phyloP scores from a whole-genome alignment of 1,140 invertebrate genomes.

The Drusus annulatus region DNA sequence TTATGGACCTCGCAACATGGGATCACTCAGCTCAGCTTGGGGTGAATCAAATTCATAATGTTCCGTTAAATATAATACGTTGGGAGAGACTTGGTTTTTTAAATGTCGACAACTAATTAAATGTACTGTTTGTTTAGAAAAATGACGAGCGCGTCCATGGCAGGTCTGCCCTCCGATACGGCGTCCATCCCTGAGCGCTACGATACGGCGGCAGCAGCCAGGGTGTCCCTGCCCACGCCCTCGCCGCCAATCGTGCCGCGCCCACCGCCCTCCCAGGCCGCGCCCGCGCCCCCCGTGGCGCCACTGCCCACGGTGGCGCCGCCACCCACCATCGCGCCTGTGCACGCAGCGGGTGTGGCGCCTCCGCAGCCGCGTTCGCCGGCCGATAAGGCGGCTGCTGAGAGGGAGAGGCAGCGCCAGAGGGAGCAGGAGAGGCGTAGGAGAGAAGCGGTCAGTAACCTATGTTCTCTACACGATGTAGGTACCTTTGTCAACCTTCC shows the following conservation, averaged over 20 bases:
- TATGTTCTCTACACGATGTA: not conserved
- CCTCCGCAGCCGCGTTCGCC: conserved; percentile 73
- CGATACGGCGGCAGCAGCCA: conserved; percentile 55
- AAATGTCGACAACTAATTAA: not conserved
- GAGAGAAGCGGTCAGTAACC: conserved; percentile 90
- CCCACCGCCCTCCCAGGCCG: conserved; percentile 68
- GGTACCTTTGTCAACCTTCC: no score
- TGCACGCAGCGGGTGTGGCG: conserved; percentile 47
- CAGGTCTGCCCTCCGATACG: conserved; percentile 12
- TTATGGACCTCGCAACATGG: no score
- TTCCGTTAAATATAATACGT: no score
- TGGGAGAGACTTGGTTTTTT: no score
- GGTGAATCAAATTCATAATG: no score
- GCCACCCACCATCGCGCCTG: conserved; percentile 62
- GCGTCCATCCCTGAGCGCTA: conserved; percentile 20
- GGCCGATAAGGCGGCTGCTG: conserved; percentile 79
- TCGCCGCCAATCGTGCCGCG: conserved; percentile 66
- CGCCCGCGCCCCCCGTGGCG: not conserved
- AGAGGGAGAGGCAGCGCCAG: conserved; percentile 84
- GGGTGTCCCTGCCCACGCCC: conserved; percentile 19
- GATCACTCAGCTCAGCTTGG: no score
- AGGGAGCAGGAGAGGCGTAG: conserved; percentile 91
- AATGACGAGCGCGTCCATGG: conserved; percentile 12
- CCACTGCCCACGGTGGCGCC: conserved; percentile 61
- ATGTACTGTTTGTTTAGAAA: not conserved